Conservation (phyloP, 2,888 invertebrate genomes). For the Rhingia campestris region DNA sequence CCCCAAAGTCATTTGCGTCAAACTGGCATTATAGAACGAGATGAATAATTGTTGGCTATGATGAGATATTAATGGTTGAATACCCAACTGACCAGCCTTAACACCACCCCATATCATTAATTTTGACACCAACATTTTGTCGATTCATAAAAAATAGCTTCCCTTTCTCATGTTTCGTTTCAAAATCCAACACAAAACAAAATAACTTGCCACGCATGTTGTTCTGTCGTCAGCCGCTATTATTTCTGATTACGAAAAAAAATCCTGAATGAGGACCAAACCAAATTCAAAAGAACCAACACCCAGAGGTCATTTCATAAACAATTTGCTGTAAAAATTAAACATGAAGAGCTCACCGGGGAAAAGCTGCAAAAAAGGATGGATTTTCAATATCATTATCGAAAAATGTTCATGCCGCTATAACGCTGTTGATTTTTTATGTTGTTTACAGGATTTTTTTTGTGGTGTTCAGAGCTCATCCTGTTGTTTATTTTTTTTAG, state of each 20-base stretch:
- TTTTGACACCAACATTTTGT: not conserved
- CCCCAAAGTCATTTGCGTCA: no score
- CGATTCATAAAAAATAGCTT: not conserved
- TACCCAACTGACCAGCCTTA: not conserved
- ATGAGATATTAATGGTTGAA: no score
- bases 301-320: conserved; percentile 17
- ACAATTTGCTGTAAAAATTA: conserved; percentile 18
- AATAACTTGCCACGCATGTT: conserved; percentile 1
- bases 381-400: conserved; percentile 40
- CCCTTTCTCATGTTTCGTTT: not conserved
- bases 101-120: not conserved
- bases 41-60: no score
- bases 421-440: conserved; percentile 4
- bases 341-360: not conserved
- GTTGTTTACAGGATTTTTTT: not conserved
- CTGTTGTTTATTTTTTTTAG: conserved; percentile 3
- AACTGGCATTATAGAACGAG: no score
- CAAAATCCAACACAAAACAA: conserved; percentile 4
- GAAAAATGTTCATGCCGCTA: conserved; percentile 8
- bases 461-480: not conserved
- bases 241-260: conserved; percentile 7
- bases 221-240: conserved; percentile 11
- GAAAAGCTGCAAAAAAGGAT: not conserved
- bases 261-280: not conserved
- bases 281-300: not conserved